These are phyloP conservation scores for Notospermus geniculatus DNA, from an alignment of 1,140 invertebrate species.

Conservation along the genomic window DNA sequence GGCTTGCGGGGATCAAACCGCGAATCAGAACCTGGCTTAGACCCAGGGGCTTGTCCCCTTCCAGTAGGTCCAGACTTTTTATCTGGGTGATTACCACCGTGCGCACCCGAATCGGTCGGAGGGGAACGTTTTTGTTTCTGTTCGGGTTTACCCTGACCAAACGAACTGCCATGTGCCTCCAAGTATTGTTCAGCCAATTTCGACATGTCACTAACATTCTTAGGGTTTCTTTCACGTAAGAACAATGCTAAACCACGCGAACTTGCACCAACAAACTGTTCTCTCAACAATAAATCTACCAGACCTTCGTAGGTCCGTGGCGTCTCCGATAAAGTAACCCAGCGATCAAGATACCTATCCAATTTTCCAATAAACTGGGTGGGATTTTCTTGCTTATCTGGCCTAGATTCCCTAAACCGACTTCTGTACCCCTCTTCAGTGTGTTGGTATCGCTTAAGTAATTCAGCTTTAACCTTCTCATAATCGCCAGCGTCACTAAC, in stretches of 20 bases:
- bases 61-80: too few relatives aligned
- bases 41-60: too few relatives aligned
- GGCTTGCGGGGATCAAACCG: too few relatives aligned
- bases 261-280: neutral
- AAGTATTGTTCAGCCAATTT: slow-evolving; percentile 6
- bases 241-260: neutral
- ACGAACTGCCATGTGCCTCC: slow-evolving; percentile 2
- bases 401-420: slow-evolving; percentile 22
- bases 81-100: too few relatives aligned
- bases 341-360: neutral
- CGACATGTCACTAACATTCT: slow-evolving; percentile 1
- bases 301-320: neutral
- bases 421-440: slow-evolving; percentile 1
- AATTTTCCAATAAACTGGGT: slow-evolving; percentile 13
- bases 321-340: neutral
- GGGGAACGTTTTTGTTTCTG: too few relatives aligned
- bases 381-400: slow-evolving; percentile 1
- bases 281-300: slow-evolving; percentile 2
- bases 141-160: too few relatives aligned
- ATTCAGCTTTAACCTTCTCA: slow-evolving; percentile 22
- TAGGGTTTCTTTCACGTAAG: neutral
- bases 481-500: slow-evolving; percentile 21
- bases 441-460: slow-evolving; percentile 22
- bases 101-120: too few relatives aligned
- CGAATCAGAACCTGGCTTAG: too few relatives aligned